These are phyloP conservation scores for Amaurobius ferox DNA, from an alignment of 2,888 invertebrate genomes.

Conservation along the genomic window DNA sequence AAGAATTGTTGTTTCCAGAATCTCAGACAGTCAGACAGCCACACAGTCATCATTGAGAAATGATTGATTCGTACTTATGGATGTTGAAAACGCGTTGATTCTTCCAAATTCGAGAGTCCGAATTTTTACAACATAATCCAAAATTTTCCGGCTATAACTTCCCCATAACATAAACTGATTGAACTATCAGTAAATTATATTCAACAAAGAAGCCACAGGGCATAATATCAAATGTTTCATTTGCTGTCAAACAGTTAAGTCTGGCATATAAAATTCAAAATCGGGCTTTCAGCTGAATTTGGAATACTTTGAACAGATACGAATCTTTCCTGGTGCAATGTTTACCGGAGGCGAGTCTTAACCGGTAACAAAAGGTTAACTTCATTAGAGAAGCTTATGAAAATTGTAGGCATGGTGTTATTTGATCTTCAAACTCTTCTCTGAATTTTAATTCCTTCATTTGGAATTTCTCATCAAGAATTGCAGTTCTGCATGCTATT, in stretches of 20 bases:
- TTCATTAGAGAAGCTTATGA: conserved; percentile 4
- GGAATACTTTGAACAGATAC: background rate
- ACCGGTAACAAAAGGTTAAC: background rate
- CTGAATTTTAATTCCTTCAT: conserved; percentile 9
- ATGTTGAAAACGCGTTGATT: too few species aligned
- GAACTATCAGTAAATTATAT: too few species aligned
- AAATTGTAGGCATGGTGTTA: conserved; percentile 6
- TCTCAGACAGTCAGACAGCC: too few species aligned
- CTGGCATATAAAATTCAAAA: background rate
- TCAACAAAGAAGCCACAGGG: too few species aligned
- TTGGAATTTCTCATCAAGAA: background rate
- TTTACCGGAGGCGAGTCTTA: background rate
- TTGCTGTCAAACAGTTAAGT: background rate
- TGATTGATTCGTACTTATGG: too few species aligned
- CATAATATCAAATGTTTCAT: too few species aligned
- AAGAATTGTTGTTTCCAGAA: too few species aligned
- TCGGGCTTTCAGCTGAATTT: background rate
- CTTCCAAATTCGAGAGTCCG: too few species aligned
- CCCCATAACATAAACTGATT: too few species aligned
- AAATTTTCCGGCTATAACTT: too few species aligned
- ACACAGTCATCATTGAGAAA: too few species aligned
- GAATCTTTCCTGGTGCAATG: background rate
- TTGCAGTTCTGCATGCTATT: background rate
- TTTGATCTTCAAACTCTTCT: background rate
- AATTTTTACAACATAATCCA: too few species aligned